Percentiles rank a stretch among this genome's conserved stretches.
phyloP scores from a whole-genome alignment of 2,888 invertebrate genomes.

The Desoria tigrina region DNA sequence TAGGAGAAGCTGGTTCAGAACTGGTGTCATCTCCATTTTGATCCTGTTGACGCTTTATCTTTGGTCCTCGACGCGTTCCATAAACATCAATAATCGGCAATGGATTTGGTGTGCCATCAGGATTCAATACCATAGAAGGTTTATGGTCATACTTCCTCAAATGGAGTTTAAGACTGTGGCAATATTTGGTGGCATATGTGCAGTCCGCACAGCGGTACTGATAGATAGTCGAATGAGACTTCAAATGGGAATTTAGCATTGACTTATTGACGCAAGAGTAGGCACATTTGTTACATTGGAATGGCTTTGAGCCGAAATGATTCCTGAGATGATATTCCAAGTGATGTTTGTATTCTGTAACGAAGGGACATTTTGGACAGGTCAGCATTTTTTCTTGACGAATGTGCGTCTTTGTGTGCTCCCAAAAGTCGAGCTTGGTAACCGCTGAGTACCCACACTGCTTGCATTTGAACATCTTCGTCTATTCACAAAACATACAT shows the following conservation, averaged over 20 bases:
- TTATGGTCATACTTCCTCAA: constrained; percentile 84
- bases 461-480: constrained; percentile 87
- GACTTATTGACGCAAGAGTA: constrained; percentile 97
- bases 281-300: constrained; percentile 84
- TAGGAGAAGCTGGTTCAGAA: constrained; percentile 1
- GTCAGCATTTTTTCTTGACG: constrained; percentile 86
- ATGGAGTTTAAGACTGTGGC: constrained; percentile 94
- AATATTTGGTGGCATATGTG: constrained; percentile 95
- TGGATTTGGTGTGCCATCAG: constrained; percentile 86
- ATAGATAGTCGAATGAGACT: constrained; percentile 70
- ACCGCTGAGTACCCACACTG: constrained; percentile 82
- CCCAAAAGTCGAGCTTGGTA: constrained; percentile 91
- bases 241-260: constrained; percentile 82
- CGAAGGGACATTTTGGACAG: constrained; percentile 92
- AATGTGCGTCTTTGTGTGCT: constrained; percentile 84
- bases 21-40: constrained; percentile 20
- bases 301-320: constrained; percentile 93
- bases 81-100: constrained; percentile 86
- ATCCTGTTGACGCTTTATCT: constrained; percentile 51
- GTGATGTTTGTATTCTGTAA: constrained; percentile 98
- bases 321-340: constrained; percentile 94
- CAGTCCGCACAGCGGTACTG: constrained; percentile 92
- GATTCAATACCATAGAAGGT: constrained; percentile 80
- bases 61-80: constrained; percentile 76
- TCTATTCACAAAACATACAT: constrained; percentile 32